Conservation (phyloP, 2,113 vertebrate species). For the Coracopsis vasa region DNA sequence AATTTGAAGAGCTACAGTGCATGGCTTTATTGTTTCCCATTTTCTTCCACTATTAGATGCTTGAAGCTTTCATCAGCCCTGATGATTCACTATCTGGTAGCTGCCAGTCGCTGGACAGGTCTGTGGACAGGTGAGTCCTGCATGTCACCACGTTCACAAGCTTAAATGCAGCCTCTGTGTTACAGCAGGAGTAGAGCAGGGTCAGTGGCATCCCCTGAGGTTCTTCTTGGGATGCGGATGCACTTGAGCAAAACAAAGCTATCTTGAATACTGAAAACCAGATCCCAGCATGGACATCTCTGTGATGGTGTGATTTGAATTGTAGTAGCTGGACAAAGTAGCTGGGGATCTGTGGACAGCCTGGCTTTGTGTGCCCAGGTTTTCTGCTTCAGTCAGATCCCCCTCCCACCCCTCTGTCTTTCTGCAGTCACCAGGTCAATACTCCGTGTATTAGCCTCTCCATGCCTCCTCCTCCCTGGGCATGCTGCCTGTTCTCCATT, state of each 20-base stretch:
- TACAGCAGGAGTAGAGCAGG: accelerated
- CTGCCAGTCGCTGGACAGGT: constrained; percentile 81
- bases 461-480: accelerated
- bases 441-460: neutral
- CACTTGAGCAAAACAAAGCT: neutral
- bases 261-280: neutral
- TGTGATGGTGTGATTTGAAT: neutral
- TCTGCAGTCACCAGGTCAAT: neutral
- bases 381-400: neutral
- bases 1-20: neutral
- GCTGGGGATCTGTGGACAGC: neutral
- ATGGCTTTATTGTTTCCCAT: neutral
- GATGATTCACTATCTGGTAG: constrained; percentile 87
- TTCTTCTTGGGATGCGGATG: neutral
- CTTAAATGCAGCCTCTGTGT: neutral
- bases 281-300: neutral
- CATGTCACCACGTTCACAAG: neutral
- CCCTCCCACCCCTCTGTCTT: neutral
- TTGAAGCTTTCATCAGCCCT: constrained; percentile 87
- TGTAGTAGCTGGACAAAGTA: neutral
- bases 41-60: constrained; percentile 69
- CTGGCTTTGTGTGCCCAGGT: neutral
- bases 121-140: constrained; percentile 84
- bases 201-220: neutral
- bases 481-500: neutral